Conservation (phyloP, 2,113 vertebrate genomes). For the Petaurus breviceps region DNA sequence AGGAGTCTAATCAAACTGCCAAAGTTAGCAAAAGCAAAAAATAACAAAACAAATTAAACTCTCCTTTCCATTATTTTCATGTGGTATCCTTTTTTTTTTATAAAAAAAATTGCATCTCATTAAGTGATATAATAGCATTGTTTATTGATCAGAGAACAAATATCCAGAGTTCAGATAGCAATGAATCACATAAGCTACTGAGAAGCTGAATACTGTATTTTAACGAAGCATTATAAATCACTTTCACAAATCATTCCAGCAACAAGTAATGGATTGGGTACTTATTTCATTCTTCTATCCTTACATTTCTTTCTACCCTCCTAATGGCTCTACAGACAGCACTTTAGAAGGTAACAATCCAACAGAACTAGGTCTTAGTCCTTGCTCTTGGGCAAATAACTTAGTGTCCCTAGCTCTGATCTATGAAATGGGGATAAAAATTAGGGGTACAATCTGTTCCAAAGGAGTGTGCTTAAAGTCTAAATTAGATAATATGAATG, state of each 20-base stretch:
- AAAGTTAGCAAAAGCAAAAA: constrained; percentile 13
- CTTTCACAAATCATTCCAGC: neutral
- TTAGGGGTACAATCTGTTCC: neutral
- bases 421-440: neutral
- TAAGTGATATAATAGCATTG: neutral
- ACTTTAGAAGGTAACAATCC: neutral
- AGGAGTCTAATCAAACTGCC: neutral
- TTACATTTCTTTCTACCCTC: neutral
- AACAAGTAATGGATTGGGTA: neutral
- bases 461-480: neutral
- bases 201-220: constrained; percentile 2
- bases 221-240: neutral
- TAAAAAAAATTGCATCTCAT: neutral
- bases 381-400: neutral
- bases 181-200: neutral
- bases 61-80: neutral
- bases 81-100: neutral
- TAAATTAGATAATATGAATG: neutral
- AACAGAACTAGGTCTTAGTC: neutral
- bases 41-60: neutral
- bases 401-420: neutral
- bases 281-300: neutral
- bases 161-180: neutral
- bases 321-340: neutral
- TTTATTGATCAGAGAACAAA: neutral